Percentiles rank a stretch among this genome's conserved stretches.
phyloP scores from a whole-genome alignment of 1,140 invertebrate species.

The Scylla paramamosain region DNA sequence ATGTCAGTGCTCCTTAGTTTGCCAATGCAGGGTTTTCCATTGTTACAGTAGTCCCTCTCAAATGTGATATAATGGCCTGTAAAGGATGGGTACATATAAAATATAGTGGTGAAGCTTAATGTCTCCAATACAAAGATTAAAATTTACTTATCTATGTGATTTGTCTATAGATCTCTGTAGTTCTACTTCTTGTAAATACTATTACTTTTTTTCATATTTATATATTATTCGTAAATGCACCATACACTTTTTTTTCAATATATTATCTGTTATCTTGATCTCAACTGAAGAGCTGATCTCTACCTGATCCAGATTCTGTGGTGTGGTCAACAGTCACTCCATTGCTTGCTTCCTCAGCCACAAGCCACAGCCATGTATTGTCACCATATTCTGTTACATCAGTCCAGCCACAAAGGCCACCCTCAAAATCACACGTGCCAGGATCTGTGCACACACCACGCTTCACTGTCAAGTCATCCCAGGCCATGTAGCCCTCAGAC shows the following conservation, averaged over 20 bases:
- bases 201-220: no score
- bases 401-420: constrained; percentile 55
- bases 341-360: constrained; percentile 59
- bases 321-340: constrained; percentile 58
- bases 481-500: constrained; percentile 58
- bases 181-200: no score
- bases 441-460: constrained; percentile 53
- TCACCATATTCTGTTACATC: neutral
- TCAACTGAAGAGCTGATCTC: neutral
- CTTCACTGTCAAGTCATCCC: constrained; percentile 59
- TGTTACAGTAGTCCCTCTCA: constrained; percentile 31
- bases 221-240: no score
- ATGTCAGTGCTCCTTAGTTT: constrained; percentile 46
- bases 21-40: constrained; percentile 28
- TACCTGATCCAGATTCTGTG: constrained; percentile 44
- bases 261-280: no score
- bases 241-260: no score
- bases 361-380: constrained; percentile 65
- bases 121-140: no score
- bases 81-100: no score
- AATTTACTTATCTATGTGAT: no score
- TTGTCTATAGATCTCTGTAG: no score
- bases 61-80: constrained; percentile 62
- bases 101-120: no score
- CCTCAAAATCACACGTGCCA: constrained; percentile 67